These are phyloP conservation scores for Plebejus anna DNA, from an alignment of 2,888 invertebrate species.

Conservation along the genomic window DNA sequence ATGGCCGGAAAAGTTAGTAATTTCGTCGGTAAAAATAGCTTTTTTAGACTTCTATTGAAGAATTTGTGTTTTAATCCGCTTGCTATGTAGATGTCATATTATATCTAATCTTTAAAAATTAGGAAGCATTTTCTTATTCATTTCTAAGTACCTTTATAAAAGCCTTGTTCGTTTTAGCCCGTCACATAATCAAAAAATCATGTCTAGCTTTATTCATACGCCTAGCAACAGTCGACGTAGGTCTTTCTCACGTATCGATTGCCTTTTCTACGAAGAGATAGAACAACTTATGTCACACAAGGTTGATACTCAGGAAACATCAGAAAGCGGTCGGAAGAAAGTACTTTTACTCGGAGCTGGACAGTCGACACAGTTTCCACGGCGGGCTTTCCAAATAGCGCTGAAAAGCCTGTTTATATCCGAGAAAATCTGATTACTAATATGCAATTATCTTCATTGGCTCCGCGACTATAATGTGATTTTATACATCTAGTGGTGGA, in stretches of 20 bases:
- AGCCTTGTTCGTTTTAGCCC: too few relatives aligned
- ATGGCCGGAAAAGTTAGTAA: too few relatives aligned
- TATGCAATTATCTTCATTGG: slow-evolving; percentile 22
- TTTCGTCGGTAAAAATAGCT: too few relatives aligned
- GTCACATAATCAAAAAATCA: too few relatives aligned
- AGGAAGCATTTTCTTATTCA: too few relatives aligned
- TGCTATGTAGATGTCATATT: too few relatives aligned
- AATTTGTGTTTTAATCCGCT: too few relatives aligned
- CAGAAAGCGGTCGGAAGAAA: slow-evolving; percentile 77
- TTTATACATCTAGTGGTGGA: not conserved
- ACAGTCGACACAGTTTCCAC: slow-evolving; percentile 77
- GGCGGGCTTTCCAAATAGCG: slow-evolving; percentile 61
- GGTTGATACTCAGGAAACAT: slow-evolving; percentile 71
- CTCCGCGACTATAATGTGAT: not conserved
- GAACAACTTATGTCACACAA: slow-evolving; percentile 72
- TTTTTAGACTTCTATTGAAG: too few relatives aligned
- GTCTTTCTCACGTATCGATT: slow-evolving; percentile 52
- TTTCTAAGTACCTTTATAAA: too few relatives aligned
- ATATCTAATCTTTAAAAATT: too few relatives aligned
- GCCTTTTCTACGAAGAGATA: slow-evolving; percentile 56
- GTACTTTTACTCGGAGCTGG: slow-evolving; percentile 76
- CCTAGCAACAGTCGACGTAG: slow-evolving; percentile 22
- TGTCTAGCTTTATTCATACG: too few relatives aligned
- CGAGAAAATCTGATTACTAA: slow-evolving; percentile 31
- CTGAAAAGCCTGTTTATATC: slow-evolving; percentile 45